Evolutionary conservation across 1,140 invertebrate species (phyloP), one percentile per base, ranked within the genome.

Genomic region (Conus betulinus): DNA sequence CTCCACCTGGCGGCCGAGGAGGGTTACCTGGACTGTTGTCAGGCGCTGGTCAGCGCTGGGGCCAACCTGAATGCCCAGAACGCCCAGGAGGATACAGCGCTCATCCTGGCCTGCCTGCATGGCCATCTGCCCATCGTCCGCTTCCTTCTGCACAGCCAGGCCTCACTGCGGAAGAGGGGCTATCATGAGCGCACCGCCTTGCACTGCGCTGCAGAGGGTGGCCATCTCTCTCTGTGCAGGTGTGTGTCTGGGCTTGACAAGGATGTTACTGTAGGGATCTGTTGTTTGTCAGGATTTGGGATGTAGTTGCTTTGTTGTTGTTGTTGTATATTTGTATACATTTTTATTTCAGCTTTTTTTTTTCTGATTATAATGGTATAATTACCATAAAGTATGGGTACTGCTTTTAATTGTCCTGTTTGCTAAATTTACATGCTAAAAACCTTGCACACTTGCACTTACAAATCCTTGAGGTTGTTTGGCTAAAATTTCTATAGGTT

Each of bases 91-190:
- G 98, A 98, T 63, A 98, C 98, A 20, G 98, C 98, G 7, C 96
- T 98, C 74, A 98, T 98, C 93, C 96, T 98, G 91, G 97, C 98
- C 10, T 97, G 98, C 6, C 97, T 97, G 23, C 97, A 97, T 94
- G 98, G 98, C 3, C 97, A 98, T 95, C 96, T 97, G 82, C 97
- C 98, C 52, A 97, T 98, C 92, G 98, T 98, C 10, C 95, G 96
- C 91, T 97, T 98, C 95, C 95, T 99, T 84, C 95, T 99, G 79
- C 97, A 97, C 88, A 97, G 98, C 96, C 98, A 98, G 88, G 98
- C 98, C 97, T 96, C 96, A 97, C 25, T 97, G 96, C 92, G 97
- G 96, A 84, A 96, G 96, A 96, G 92, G 88, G 93, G 92, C 8
- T 93, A 93, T 74, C 92, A 93, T 53, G 93, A 94, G 25, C 90